A percentile compares a stretch with the other conserved stretches of the same genome.
These are phyloP conservation scores for Lepidocyrtinus sp. DNA, from an alignment of 2,888 invertebrate species.

Conservation along the genomic window DNA sequence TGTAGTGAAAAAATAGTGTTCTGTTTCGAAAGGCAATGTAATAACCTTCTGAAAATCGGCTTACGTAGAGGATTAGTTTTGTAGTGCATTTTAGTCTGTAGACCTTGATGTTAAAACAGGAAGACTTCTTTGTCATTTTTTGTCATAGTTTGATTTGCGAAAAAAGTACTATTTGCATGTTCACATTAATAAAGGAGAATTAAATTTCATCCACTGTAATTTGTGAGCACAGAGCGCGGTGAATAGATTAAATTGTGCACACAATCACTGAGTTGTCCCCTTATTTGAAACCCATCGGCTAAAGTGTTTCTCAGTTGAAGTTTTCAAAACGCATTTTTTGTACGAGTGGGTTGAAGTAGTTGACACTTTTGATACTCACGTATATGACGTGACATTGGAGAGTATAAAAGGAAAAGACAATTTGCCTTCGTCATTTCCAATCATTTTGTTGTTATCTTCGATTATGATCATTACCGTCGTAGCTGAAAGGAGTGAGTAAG, in stretches of 20 bases:
- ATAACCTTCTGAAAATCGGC: neutral
- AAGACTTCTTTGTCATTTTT: neutral
- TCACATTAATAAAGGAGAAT: too few species aligned
- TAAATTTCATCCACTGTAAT: too few species aligned
- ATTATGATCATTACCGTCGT: neutral
- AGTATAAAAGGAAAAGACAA: neutral
- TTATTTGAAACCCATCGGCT: too few species aligned
- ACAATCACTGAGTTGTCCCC: too few species aligned
- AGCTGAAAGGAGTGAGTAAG: neutral
- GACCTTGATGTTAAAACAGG: neutral
- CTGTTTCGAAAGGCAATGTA: too few species aligned
- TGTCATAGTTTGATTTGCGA: neutral
- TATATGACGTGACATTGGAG: neutral
- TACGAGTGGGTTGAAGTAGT: neutral
- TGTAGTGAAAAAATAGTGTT: too few species aligned
- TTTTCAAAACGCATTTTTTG: too few species aligned
- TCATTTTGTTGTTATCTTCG: neutral
- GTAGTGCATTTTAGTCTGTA: neutral
- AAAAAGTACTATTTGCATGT: too few species aligned
- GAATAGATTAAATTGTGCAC: too few species aligned
- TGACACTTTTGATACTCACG: neutral
- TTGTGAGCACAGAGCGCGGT: too few species aligned
- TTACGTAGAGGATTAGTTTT: neutral
- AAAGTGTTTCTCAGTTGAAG: too few species aligned
- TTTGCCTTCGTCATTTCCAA: neutral